Percentiles rank a stretch among this genome's conserved stretches.
Conservation (phyloP, 2,113 vertebrate genomes). For the Perca schrenkii region DNA sequence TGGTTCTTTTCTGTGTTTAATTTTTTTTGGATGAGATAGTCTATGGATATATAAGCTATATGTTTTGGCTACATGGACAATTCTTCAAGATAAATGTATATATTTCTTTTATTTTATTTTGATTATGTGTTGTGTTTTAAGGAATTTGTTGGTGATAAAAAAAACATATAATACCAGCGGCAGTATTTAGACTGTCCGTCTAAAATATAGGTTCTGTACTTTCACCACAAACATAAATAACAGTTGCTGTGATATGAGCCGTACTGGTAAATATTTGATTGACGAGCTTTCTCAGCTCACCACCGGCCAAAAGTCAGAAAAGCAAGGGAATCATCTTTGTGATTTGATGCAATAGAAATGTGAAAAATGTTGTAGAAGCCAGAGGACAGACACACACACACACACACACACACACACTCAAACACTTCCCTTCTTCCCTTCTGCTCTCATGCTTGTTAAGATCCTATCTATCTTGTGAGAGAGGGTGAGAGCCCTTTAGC, state of each 20-base stretch:
- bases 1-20: not conserved
- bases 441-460: conserved; percentile 77
- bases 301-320: conserved; percentile 62
- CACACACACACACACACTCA: not conserved
- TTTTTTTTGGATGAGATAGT: not conserved
- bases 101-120: not conserved
- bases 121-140: not conserved
- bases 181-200: not conserved
- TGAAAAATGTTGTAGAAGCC: conserved; percentile 66
- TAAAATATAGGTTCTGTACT: conserved; percentile 7
- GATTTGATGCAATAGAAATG: conserved; percentile 73
- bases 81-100: not conserved
- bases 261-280: conserved; percentile 68
- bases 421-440: conserved; percentile 27
- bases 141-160: not conserved
- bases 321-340: conserved; percentile 68
- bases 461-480: conserved; percentile 76
- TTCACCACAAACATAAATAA: conserved; percentile 40
- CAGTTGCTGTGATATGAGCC: conserved; percentile 34
- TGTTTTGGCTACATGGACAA: not conserved
- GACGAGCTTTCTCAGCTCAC: conserved; percentile 41
- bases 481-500: conserved; percentile 75
- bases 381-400: conserved; percentile 50
- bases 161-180: not conserved
- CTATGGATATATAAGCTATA: not conserved